phyloP scores from a whole-genome alignment of 2,113 vertebrate species.

The Vicugna pacos region DNA sequence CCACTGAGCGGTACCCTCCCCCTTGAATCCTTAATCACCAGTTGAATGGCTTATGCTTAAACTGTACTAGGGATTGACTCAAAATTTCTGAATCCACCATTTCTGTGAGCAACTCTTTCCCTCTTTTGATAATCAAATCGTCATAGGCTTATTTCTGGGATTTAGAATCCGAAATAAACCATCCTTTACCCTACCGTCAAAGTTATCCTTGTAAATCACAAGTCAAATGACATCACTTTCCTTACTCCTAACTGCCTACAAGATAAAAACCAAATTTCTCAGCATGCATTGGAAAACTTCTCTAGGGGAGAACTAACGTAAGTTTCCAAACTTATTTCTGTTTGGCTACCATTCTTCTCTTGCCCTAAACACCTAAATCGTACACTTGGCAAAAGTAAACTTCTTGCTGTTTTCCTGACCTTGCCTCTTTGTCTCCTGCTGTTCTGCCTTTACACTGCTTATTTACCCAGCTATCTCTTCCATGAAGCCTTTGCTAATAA shows the following conservation, averaged over 20 bases:
- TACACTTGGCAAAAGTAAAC: not conserved
- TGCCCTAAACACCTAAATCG: not conserved
- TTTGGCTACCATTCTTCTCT: not conserved
- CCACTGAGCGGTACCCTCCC: too few relatives aligned
- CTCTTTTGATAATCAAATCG: not conserved
- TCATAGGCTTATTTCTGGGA: not conserved
- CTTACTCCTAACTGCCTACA: not conserved
- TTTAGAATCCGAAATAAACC: conserved; percentile 19
- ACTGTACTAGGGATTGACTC: not conserved
- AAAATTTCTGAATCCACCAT: not conserved
- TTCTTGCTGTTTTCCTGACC: not conserved
- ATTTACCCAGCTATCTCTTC: not conserved
- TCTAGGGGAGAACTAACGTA: not conserved
- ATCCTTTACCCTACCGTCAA: not conserved
- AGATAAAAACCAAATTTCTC: not conserved
- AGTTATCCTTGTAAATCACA: not conserved
- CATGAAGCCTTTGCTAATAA: not conserved
- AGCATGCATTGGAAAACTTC: not conserved
- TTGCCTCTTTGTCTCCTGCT: not conserved
- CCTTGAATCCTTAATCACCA: not conserved
- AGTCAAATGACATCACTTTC: not conserved
- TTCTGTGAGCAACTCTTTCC: not conserved
- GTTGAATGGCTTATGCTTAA: conserved; percentile 1
- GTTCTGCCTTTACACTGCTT: not conserved
- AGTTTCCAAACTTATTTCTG: not conserved